Evolutionary conservation across 2,797 vertebrate species (phyloP), one percentile per base, ranked within the genome.

Genomic region (Amazona finschi): DNA sequence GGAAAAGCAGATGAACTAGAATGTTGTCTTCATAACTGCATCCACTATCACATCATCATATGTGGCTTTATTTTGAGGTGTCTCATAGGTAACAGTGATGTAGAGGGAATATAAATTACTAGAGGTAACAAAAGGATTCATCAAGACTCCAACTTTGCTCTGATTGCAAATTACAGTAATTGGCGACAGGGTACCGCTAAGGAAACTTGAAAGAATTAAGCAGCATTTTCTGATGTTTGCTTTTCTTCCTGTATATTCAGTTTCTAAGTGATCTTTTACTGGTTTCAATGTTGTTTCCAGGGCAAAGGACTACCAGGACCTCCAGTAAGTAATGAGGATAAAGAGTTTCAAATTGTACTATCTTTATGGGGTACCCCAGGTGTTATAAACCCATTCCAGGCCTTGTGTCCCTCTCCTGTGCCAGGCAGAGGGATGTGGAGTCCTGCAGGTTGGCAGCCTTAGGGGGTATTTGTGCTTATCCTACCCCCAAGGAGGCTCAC

Each of bases 291-390:
- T 90, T 91, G 24, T 73, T 96, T 93, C 38, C 97, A 99, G 99
- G 99, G 98, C 95, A 99, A 99, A 98, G 99, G 99, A 97, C 98
- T 98, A 95, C 91, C 99, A 78, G 99, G 99, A 98, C 98, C 99
- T 87, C 95, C 98, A 38, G 99, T 99, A 98, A 99, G 99, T 99
- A 95, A 46, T 19, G 21, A 22, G 5, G 10, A 8, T 9, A 50
- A 7, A 38, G 4, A 36, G 5, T 6, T 76, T 50, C 24, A 58
- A 65, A 62, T 65, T 16, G 3, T 24, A 15, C 15, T 46, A 8
- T 4, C 6, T 31, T 74, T 79, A 7, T 12, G 70, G 50, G 13
- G 8, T 38, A 30, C 44, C 4, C 33, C 16, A 38, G 52, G 15
- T 49, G 21, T 49, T 65, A 30, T 33, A 61, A 57, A 31, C 43